These are phyloP conservation scores for Botia almorhae DNA, from an alignment of 2,797 vertebrate genomes.

Conservation along the genomic window DNA sequence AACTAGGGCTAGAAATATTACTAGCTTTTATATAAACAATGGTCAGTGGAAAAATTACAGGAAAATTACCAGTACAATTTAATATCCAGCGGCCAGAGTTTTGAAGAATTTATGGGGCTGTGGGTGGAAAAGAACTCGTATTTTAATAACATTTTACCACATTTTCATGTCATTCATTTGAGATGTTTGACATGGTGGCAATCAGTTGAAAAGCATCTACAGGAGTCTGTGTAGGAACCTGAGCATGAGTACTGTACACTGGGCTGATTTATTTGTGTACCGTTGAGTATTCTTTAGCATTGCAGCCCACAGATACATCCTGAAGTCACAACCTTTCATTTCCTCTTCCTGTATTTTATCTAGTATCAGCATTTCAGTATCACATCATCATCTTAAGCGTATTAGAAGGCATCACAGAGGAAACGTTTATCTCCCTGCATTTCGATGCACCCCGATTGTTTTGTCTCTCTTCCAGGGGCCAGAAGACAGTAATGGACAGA, in stretches of 20 bases:
- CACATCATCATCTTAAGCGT: slow-evolving; percentile 20
- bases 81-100: not conserved
- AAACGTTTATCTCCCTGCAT: slow-evolving; percentile 52
- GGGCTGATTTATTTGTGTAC: not conserved
- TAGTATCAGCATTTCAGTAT: slow-evolving; percentile 26
- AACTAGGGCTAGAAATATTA: not conserved
- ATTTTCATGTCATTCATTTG: too few relatives aligned
- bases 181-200: not conserved
- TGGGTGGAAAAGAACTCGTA: too few relatives aligned
- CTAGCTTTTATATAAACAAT: not conserved
- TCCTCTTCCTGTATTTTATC: slow-evolving; percentile 16
- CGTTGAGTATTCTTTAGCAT: not conserved
- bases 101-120: too few relatives aligned
- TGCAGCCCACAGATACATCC: not conserved
- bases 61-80: not conserved
- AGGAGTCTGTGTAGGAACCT: not conserved
- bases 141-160: too few relatives aligned
- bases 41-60: not conserved
- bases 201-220: not conserved
- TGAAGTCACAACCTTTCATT: slow-evolving; percentile 15
- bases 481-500: slow-evolving; percentile 52
- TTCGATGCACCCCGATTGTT: slow-evolving; percentile 50
- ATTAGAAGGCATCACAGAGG: slow-evolving; percentile 38
- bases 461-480: slow-evolving; percentile 49
- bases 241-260: not conserved